Conservation (phyloP, 2,113 vertebrate genomes). For the Atlantisia rogersi region DNA sequence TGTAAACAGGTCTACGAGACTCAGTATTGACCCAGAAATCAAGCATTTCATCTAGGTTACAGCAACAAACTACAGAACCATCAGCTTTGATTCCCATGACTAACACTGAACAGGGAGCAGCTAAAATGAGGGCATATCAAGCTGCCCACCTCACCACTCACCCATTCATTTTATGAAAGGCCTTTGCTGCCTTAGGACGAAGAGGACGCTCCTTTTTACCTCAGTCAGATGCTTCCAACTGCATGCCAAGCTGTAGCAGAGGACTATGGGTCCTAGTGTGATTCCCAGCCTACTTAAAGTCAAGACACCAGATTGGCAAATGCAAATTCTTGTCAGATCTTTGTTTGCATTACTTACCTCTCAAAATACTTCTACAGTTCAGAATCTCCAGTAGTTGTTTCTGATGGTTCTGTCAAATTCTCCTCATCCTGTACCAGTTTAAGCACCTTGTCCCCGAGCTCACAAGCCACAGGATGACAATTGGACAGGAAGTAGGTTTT, state of each 20-base stretch:
- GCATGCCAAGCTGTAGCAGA: not conserved
- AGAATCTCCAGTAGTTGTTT: not conserved
- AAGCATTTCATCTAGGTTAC: not conserved
- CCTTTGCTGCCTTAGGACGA: not conserved
- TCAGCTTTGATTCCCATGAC: not conserved
- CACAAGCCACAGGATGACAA: not conserved
- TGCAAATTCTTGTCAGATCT: not conserved
- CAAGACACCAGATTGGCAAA: not conserved
- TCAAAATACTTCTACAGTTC: not conserved
- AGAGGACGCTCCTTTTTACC: not conserved
- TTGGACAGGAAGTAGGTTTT: not conserved
- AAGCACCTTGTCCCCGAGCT: not conserved
- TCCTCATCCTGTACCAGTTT: not conserved
- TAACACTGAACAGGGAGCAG: not conserved
- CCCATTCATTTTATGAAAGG: not conserved
- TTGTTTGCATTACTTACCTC: not conserved
- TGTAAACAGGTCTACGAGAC: not conserved
- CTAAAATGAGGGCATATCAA: not conserved
- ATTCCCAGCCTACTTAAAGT: not conserved
- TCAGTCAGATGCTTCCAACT: not conserved
- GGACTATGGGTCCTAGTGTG: accelerated
- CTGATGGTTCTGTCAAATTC: not conserved
- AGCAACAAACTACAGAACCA: not conserved
- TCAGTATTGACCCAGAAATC: not conserved
- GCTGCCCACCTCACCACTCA: not conserved